phyloP scores from a whole-genome alignment of 2,888 invertebrate genomes.

The Augiades crinisus region DNA sequence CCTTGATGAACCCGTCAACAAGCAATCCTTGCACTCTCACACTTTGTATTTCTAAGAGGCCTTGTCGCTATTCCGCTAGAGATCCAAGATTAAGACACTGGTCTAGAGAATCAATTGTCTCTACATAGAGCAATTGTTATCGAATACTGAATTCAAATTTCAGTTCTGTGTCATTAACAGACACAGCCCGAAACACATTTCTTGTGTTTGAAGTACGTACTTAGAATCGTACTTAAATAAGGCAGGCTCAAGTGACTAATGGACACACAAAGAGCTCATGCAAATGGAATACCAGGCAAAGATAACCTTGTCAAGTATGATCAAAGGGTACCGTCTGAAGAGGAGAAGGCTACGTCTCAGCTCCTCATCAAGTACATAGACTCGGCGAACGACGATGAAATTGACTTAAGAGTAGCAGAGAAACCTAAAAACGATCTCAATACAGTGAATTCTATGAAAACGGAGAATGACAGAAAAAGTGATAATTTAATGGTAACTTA shows the following conservation, averaged over 20 bases:
- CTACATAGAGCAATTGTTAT: slow-evolving; percentile 56
- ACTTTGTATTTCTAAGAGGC: slow-evolving; percentile 71
- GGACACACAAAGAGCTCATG: slow-evolving; percentile 66
- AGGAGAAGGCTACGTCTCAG: slow-evolving; percentile 73
- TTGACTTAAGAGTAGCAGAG: slow-evolving; percentile 45
- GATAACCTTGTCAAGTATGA: slow-evolving; percentile 63
- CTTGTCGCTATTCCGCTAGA: slow-evolving; percentile 77
- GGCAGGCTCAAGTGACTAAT: slow-evolving; percentile 59
- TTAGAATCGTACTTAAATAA: slow-evolving; percentile 50
- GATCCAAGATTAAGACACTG: slow-evolving; percentile 83
- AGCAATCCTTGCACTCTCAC: slow-evolving; percentile 75
- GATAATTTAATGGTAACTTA: slow-evolving; percentile 58
- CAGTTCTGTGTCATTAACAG: slow-evolving; percentile 46
- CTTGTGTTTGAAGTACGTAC: slow-evolving; percentile 36
- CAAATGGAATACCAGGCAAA: slow-evolving; percentile 74
- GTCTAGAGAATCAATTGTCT: slow-evolving; percentile 67
- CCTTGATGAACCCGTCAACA: slow-evolving; percentile 79
- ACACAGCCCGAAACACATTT: slow-evolving; percentile 44
- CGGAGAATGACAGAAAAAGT: slow-evolving; percentile 47
- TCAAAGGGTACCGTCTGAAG: slow-evolving; percentile 71
- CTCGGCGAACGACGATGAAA: slow-evolving; percentile 52
- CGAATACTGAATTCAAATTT: slow-evolving; percentile 58
- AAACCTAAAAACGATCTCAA: slow-evolving; percentile 61
- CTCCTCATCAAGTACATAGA: slow-evolving; percentile 68
- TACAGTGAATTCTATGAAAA: slow-evolving; percentile 63